A percentile compares a stretch with the other conserved stretches of the same genome.
Evolutionary conservation across 2,888 invertebrate genomes (phyloP).

Genomic region (Caprella mutica): DNA sequence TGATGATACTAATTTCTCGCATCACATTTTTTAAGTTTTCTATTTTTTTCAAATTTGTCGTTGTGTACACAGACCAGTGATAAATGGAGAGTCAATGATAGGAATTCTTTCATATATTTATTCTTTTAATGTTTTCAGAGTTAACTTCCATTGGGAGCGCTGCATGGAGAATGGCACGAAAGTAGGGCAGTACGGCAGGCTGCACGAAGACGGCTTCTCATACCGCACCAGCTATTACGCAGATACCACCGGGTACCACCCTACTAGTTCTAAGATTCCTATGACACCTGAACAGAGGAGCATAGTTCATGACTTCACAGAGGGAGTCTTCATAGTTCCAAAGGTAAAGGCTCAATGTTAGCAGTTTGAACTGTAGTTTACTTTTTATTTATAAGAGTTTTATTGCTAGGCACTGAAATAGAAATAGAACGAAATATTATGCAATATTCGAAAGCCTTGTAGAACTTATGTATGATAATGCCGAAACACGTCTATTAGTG

Average conservation of each 20-base stretch:
- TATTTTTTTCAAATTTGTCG: too few species aligned
- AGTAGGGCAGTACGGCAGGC: constrained; percentile 19
- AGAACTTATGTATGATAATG: not conserved
- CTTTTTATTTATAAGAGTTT: not conserved
- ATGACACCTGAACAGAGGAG: constrained; percentile 15
- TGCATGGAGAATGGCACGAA: constrained; percentile 26
- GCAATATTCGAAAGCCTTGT: too few species aligned
- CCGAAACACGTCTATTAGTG: too few species aligned
- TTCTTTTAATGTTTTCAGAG: too few species aligned
- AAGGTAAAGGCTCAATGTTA: constrained; percentile 10
- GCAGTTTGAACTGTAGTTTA: not conserved
- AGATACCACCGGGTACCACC: constrained; percentile 27
- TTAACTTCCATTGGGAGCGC: constrained; percentile 34
- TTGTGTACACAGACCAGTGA: too few species aligned
- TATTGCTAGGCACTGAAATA: too few species aligned
- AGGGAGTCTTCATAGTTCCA: constrained; percentile 28
- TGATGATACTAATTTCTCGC: too few species aligned
- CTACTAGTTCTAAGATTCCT: constrained; percentile 16
- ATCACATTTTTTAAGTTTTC: too few species aligned
- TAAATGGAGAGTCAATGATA: too few species aligned
- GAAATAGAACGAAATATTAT: too few species aligned
- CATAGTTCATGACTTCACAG: constrained; percentile 20
- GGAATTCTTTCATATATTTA: too few species aligned
- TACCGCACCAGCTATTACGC: constrained; percentile 27
- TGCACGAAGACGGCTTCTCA: constrained; percentile 23